Evolutionary conservation across 2,888 invertebrate species (phyloP).

Genomic region (Sphaeridia pumilis): DNA sequence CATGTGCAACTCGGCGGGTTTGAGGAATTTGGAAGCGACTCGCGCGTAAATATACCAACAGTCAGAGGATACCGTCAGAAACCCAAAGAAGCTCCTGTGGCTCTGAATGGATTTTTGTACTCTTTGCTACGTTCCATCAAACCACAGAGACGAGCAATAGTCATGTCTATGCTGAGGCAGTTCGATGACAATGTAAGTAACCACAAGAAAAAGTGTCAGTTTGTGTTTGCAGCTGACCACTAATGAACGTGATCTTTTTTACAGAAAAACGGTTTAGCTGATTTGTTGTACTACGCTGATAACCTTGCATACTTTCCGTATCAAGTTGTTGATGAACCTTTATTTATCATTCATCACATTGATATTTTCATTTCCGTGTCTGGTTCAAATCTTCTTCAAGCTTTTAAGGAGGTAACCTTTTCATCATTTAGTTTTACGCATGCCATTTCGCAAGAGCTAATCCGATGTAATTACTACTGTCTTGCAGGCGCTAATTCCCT

Average conservation of each 20-base stretch:
- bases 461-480: not conserved
- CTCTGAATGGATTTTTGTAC: slow-evolving; percentile 88
- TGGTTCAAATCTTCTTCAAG: slow-evolving; percentile 88
- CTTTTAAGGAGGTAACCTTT: slow-evolving; percentile 68
- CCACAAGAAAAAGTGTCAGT: slow-evolving; percentile 2
- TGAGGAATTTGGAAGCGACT: not conserved
- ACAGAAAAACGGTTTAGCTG: slow-evolving; percentile 74
- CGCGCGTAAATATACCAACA: slow-evolving; percentile 40
- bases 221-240: not conserved
- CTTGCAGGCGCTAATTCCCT: slow-evolving; percentile 24
- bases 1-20: not conserved
- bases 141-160: slow-evolving; percentile 84
- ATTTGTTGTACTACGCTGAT: slow-evolving; percentile 94
- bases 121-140: slow-evolving; percentile 80
- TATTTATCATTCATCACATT: slow-evolving; percentile 96
- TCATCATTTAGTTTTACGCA: not conserved
- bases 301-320: slow-evolving; percentile 97
- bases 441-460: slow-evolving; percentile 2
- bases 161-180: slow-evolving; percentile 80
- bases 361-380: slow-evolving; percentile 94
- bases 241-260: slow-evolving; percentile 38
- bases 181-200: slow-evolving; percentile 75
- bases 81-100: slow-evolving; percentile 63
- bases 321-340: slow-evolving; percentile 92
- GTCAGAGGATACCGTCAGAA: slow-evolving; percentile 69